Evolutionary conservation across 2,113 vertebrate species (phyloP).

Genomic region (Neogale vison): DNA sequence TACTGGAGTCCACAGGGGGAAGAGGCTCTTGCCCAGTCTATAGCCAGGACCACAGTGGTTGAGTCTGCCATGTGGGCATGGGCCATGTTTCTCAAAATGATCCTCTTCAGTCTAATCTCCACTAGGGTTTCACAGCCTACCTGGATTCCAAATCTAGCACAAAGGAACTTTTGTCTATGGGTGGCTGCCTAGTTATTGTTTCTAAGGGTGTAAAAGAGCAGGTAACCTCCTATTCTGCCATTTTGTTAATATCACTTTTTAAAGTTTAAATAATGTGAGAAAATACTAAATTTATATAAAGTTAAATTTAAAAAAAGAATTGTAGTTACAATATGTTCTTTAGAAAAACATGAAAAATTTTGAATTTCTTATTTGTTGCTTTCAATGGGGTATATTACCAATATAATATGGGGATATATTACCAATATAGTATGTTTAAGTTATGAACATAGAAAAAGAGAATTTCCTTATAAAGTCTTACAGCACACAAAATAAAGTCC

Average conservation of each 20-base stretch:
- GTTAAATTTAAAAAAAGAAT: background rate
- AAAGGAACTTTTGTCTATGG: background rate
- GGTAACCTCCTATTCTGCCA: background rate
- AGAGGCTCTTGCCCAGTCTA: background rate
- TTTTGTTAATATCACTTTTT: background rate
- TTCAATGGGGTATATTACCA: background rate
- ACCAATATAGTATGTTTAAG: background rate
- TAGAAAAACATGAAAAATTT: background rate
- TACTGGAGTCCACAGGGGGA: background rate
- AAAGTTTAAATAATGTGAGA: background rate
- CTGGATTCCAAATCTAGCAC: background rate
- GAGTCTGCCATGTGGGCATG: background rate
- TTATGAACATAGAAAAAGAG: background rate
- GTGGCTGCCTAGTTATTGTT: background rate
- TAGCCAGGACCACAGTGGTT: background rate
- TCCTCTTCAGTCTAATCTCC: background rate
- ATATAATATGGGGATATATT: background rate
- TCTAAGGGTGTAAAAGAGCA: background rate
- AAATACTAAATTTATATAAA: background rate
- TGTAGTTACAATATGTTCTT: background rate
- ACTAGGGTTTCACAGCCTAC: background rate
- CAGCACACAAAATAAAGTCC: background rate
- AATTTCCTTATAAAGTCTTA: background rate
- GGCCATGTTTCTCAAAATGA: background rate
- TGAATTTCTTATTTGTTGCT: background rate